A percentile compares a stretch with the other conserved stretches of the same genome.
Evolutionary conservation across 2,797 vertebrate genomes (phyloP).

Genomic region (Eulemur coronatus): DNA sequence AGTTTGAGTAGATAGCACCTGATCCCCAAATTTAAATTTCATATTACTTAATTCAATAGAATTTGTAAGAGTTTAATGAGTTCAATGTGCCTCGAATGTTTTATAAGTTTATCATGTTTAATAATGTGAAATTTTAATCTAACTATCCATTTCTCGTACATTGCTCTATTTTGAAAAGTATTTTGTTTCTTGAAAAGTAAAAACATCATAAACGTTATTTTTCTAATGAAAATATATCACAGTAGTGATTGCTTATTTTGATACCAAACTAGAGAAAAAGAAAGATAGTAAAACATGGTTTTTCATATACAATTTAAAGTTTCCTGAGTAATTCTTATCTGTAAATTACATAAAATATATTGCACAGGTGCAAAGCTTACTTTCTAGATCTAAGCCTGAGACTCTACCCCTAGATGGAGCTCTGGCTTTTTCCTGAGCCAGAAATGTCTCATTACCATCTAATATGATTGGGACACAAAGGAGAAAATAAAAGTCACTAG

Average conservation of each 20-base stretch:
- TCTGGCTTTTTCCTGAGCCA: slow-evolving; percentile 46
- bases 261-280: not conserved
- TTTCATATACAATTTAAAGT: not conserved
- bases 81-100: not conserved
- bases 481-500: not conserved
- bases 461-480: not conserved
- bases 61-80: not conserved
- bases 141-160: not conserved
- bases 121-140: not conserved
- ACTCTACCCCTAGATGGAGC: slow-evolving; percentile 61
- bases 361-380: not conserved
- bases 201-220: not conserved
- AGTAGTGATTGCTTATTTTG: not conserved
- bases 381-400: not conserved
- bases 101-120: not conserved
- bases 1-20: not conserved
- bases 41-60: not conserved
- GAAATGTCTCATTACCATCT: not conserved
- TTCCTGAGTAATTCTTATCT: not conserved
- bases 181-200: not conserved
- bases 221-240: not conserved
- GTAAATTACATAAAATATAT: not conserved
- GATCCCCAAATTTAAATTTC: not conserved
- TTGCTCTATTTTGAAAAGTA: not conserved
- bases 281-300: not conserved